Evolutionary conservation across 2,797 vertebrate genomes (phyloP).

Genomic region (Chelidonichthys spinosus): DNA sequence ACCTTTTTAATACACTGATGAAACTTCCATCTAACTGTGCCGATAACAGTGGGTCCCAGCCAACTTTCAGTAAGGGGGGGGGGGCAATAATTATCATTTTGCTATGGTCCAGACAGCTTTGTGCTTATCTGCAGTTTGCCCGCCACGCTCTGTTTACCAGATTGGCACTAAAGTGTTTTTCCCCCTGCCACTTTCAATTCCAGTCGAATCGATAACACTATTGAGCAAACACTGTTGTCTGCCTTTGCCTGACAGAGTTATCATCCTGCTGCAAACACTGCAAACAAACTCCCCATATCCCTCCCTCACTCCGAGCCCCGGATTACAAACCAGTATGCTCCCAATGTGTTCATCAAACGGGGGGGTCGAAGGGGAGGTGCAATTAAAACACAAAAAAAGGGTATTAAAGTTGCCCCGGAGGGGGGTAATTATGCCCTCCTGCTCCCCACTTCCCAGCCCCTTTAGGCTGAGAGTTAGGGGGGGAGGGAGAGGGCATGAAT

Average conservation of each 20-base stretch:
- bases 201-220: slow-evolving; percentile 72
- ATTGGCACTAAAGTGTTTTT: slow-evolving; percentile 65
- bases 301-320: slow-evolving; percentile 19
- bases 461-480: slow-evolving; percentile 67
- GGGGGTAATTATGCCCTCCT: slow-evolving; percentile 82
- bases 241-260: slow-evolving; percentile 67
- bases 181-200: slow-evolving; percentile 73
- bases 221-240: slow-evolving; percentile 71
- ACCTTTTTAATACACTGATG: slow-evolving; percentile 49
- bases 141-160: slow-evolving; percentile 75
- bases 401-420: slow-evolving; percentile 84
- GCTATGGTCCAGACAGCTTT: slow-evolving; percentile 63
- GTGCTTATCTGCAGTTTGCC: slow-evolving; percentile 73
- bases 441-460: slow-evolving; percentile 71
- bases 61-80: slow-evolving; percentile 40
- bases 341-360: slow-evolving; percentile 82
- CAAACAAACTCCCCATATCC: slow-evolving; percentile 42
- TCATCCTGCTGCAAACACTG: slow-evolving; percentile 59
- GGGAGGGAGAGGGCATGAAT: slow-evolving; percentile 53
- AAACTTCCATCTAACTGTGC: slow-evolving; percentile 58
- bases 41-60: slow-evolving; percentile 46
- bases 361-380: slow-evolving; percentile 66
- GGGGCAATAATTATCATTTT: slow-evolving; percentile 69
- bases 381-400: slow-evolving; percentile 87
- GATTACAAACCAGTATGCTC: slow-evolving; percentile 81